Evolutionary conservation across 1,140 invertebrate genomes (phyloP).

Genomic region (Drepana arcuata): DNA sequence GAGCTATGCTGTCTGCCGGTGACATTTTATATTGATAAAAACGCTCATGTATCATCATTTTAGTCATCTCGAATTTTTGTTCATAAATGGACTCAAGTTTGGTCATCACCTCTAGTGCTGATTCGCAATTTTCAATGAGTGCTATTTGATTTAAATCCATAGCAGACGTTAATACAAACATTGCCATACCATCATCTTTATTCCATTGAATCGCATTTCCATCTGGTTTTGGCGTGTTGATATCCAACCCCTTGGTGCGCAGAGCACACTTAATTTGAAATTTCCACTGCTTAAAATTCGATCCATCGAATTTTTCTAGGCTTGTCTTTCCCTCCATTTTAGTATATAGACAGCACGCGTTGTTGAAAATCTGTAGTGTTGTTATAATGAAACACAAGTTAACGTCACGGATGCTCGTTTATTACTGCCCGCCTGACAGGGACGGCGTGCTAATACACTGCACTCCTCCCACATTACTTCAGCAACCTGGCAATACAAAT

Average conservation of each 20-base stretch:
- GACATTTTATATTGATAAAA: conserved; percentile 43
- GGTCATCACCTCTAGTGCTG: conserved; percentile 12
- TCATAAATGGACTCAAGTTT: conserved; percentile 29
- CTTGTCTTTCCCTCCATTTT: background rate
- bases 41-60: conserved; percentile 38
- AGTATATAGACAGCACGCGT: too few species aligned
- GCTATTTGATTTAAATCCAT: conserved; percentile 38
- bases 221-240: conserved; percentile 15
- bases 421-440: too few species aligned
- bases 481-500: too few species aligned
- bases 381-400: too few species aligned
- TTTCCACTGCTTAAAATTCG: conserved; percentile 36
- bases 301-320: conserved; percentile 28
- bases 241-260: conserved; percentile 25
- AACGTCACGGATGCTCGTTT: too few species aligned
- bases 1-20: conserved; percentile 24
- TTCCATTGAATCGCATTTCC: conserved; percentile 14
- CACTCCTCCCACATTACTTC: too few species aligned
- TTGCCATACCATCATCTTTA: conserved; percentile 32
- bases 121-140: conserved; percentile 35
- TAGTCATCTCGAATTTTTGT: conserved; percentile 29
- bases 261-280: conserved; percentile 38
- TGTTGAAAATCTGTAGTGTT: too few species aligned
- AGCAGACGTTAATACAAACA: conserved; percentile 33
- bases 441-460: too few species aligned